phyloP scores from a whole-genome alignment of 2,113 vertebrate species.

The Ptilorrhoa leucosticta region DNA sequence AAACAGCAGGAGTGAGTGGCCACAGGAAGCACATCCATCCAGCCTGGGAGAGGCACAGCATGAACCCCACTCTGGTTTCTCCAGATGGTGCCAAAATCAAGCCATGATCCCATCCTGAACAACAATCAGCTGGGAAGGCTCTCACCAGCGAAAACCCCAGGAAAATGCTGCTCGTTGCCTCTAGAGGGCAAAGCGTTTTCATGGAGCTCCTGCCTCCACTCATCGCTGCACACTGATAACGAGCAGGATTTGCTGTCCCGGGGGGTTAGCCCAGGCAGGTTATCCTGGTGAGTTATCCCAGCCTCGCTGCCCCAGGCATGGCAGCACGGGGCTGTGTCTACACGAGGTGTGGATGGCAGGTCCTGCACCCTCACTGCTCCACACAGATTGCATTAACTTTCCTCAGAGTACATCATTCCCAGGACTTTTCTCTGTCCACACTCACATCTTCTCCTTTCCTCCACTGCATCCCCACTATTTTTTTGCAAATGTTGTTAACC shows the following conservation, averaged over 20 bases:
- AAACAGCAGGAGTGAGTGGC: not conserved
- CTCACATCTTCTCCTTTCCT: not conserved
- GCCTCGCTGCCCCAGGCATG: not conserved
- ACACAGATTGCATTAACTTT: not conserved
- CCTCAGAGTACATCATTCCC: not conserved
- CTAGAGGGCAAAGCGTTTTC: constrained; percentile 45
- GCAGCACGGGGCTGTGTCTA: not conserved
- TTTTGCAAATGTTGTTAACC: not conserved
- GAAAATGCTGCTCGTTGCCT: not conserved
- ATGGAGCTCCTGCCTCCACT: fast-evolving
- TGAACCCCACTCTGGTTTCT: not conserved
- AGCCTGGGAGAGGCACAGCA: not conserved
- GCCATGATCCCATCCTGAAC: not conserved
- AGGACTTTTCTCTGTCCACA: not conserved
- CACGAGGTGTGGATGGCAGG: not conserved
- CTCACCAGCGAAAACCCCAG: not conserved
- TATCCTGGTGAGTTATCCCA: not conserved
- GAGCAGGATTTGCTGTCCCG: fast-evolving
- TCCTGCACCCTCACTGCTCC: not conserved
- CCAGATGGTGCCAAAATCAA: not conserved
- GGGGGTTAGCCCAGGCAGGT: not conserved
- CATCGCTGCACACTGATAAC: fast-evolving
- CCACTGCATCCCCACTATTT: not conserved
- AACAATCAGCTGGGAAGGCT: fast-evolving
- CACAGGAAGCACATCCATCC: not conserved